Base-by-base conservation (phyloP, 1,140 invertebrate species). In the Liolophura sinensis region DNA sequence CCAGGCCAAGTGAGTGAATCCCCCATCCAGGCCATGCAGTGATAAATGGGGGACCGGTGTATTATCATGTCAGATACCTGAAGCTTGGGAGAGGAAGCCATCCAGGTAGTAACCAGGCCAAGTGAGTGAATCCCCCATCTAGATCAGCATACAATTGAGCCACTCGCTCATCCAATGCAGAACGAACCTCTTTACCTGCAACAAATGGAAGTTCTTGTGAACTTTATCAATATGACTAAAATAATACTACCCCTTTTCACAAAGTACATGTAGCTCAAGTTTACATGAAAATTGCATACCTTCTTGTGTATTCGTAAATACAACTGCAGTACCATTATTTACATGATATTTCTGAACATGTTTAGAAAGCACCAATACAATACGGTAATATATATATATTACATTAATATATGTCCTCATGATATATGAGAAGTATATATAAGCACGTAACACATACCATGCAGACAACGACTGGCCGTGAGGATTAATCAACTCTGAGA, bases 401-500 rank as follows among this genome's bases (percentile, higher is more conserved):
- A n/a, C n/a, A n/a, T n/a, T n/a, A n/a, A n/a, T n/a, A n/a, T n/a
- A n/a, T n/a, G n/a, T n/a, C n/a, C n/a, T n/a, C n/a, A n/a, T n/a
- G n/a, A n/a, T n/a, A n/a, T n/a, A n/a, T n/a, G n/a, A n/a, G n/a
- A n/a, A n/a, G n/a, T n/a, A n/a, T n/a, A n/a, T n/a, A n/a, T n/a
- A n/a, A 68, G 16, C 60, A 14, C 60, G 46, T n/a, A 27, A 25
- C 31, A 61, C 67, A 69, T 58, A 78, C 78, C 79, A 69, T 78
- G 78, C 15, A 81, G 70, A 69, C 78, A 80, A 12, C 72, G 66
- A 59, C 75, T 78, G 52, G 79, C 78, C 40, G 79, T 81, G 14
- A 81, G 61, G 55, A 81, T 78, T n/a, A 25, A 81, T 78, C 62
- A 81, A 60, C 56, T 79, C 77, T 27, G 79, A 79, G 25, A 81